Evolutionary conservation across 2,113 vertebrate genomes (phyloP), one percentile per base, ranked within the genome.

Genomic region (Pholis gunnellus): DNA sequence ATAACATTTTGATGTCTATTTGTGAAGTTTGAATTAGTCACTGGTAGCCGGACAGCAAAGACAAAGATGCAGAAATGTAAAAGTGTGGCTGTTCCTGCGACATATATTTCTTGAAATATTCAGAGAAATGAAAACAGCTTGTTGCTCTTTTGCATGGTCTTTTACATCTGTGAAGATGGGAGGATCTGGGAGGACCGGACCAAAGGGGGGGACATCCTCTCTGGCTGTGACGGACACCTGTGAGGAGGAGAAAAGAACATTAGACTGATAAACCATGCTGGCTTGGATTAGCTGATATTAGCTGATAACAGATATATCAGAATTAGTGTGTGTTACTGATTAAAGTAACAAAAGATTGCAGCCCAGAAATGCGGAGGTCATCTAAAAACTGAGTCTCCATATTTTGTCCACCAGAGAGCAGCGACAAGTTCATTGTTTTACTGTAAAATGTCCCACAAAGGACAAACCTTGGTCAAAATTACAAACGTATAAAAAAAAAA

Each of bases 131-230:
- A 64, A 25, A 56, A 46, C 11, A 70, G 25, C 18, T 52, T 59
- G 10, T 44, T 54, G 25, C 34, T 27, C 36, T 6, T 31, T 67
- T 4, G 38, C 44, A 6, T 56, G 54, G 13, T 65, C 69, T 70
- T 68, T 74, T 25, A 92, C 95, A 75, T 96, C 94, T 75, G 87
- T 92, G 71, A 96, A 95, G 48, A 95, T 48, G 10, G 94, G 92
- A 27, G 96, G 95, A 72, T 93, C 92, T 46, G 95, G 95, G 36
- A 96, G 93, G 18, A 91, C 80, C 0, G 95, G 95, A 72, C 95
- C 93, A 88, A 95, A 95, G 2, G 86, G 91, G 44, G 95, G 95
- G 75, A 96, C 95, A 63, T 95, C 95, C 25, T 95, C 93, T 90
- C 94, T 92, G 74, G 94, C 94, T 14, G 95, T 93, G 22, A 95